Percentiles rank a stretch among this genome's conserved stretches.
These are phyloP conservation scores for Luscinia megarhynchos DNA, from an alignment of 2,797 vertebrate genomes.

Conservation along the genomic window DNA sequence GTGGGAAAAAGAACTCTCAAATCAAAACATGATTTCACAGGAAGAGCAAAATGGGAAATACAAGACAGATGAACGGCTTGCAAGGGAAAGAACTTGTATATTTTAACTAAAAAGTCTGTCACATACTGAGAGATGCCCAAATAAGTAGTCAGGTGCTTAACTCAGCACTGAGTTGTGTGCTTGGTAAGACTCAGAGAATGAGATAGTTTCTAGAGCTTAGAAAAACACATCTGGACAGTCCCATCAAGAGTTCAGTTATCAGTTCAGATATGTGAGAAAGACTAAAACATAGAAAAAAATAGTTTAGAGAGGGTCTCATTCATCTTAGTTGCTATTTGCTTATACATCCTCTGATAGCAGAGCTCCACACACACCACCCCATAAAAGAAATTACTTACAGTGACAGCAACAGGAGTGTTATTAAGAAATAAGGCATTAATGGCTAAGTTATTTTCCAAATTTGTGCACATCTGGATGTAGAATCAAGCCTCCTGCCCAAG, in stretches of 20 bases:
- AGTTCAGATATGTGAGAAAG: background rate
- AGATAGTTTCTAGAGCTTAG: background rate
- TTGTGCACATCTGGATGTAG: background rate
- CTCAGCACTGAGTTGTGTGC: background rate
- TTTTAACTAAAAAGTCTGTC: background rate
- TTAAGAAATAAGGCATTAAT: background rate
- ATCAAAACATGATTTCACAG: background rate
- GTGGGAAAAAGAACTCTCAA: background rate
- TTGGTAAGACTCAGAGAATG: background rate
- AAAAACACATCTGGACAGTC: background rate
- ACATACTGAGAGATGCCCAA: background rate
- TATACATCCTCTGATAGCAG: background rate
- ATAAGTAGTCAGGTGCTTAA: background rate
- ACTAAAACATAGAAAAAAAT: background rate
- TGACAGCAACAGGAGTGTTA: background rate
- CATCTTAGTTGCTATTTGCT: background rate
- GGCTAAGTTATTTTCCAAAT: background rate
- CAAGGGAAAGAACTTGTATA: background rate
- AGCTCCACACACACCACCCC: background rate
- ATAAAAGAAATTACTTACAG: background rate
- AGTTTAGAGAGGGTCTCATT: background rate
- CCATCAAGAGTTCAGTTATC: background rate
- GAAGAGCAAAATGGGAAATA: background rate
- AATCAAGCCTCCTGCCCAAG: background rate
- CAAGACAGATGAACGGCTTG: background rate